A percentile compares a stretch with the other conserved stretches of the same genome.
Conservation (phyloP, 2,797 vertebrate genomes). For the Cynopterus sphinx region DNA sequence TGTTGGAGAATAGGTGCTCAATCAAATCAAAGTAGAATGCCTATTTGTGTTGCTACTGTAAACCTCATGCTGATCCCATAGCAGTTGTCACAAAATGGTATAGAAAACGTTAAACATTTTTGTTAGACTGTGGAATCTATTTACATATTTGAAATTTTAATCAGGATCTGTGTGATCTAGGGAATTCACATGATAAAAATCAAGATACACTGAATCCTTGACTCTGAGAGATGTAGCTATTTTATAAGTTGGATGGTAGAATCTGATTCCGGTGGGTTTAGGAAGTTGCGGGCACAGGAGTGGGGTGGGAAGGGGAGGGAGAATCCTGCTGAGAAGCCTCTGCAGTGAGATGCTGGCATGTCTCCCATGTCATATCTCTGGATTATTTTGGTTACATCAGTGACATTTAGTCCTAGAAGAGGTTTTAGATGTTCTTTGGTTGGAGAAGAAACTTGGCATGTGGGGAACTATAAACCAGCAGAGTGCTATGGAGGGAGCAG, state of each 20-base stretch:
- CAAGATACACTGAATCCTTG: not conserved
- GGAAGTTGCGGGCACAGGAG: fast-evolving
- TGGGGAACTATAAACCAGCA: not conserved
- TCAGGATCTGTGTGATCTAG: not conserved
- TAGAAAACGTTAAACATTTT: not conserved
- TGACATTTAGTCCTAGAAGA: not conserved
- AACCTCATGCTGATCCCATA: not conserved
- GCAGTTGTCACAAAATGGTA: not conserved
- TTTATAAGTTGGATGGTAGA: not conserved
- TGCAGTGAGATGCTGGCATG: too few species aligned
- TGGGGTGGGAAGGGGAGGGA: not conserved
- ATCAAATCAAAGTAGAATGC: not conserved
- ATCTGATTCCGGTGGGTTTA: fast-evolving
- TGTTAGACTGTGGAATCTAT: not conserved
- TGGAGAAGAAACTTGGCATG: not conserved
- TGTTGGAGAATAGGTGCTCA: not conserved
- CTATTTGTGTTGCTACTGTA: not conserved
- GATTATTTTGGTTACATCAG: not conserved
- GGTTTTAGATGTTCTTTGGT: not conserved
- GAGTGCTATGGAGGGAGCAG: not conserved
- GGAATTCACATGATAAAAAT: not conserved
- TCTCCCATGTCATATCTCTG: not conserved
- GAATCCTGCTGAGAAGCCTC: fast-evolving
- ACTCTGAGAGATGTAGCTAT: not conserved
- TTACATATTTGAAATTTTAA: not conserved